phyloP scores from a whole-genome alignment of 2,797 vertebrate species.

The Thamnophis elegans region DNA sequence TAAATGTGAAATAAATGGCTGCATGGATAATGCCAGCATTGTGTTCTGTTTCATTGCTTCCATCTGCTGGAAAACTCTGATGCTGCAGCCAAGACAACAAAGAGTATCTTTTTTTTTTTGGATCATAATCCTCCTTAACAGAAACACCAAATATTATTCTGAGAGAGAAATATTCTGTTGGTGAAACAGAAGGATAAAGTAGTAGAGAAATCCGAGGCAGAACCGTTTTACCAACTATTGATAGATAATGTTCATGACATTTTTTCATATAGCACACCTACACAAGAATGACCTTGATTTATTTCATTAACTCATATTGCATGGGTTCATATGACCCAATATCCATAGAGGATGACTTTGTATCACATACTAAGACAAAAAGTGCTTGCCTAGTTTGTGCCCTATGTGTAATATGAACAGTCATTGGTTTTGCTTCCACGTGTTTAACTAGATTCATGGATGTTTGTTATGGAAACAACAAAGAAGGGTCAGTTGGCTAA shows the following conservation, averaged over 20 bases:
- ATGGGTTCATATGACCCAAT: neutral
- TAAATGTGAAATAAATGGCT: neutral
- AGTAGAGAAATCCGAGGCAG: neutral
- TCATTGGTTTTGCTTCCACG: neutral
- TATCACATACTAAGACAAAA: neutral
- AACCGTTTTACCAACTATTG: neutral
- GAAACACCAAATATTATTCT: neutral
- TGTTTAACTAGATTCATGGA: neutral
- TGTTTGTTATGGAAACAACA: neutral
- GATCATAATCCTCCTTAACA: neutral
- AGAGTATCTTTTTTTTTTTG: neutral
- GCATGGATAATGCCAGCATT: neutral
- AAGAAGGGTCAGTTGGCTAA: neutral
- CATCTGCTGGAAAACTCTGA: constrained; percentile 17
- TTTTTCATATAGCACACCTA: neutral
- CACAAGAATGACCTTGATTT: neutral
- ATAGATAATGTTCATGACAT: neutral
- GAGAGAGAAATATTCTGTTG: neutral
- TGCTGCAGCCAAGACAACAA: neutral
- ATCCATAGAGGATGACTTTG: neutral
- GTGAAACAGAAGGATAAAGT: neutral
- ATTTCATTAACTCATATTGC: neutral
- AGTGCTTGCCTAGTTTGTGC: neutral
- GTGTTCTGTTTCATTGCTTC: neutral
- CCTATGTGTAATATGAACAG: neutral